Evolutionary conservation across 2,888 invertebrate species (phyloP).

Genomic region (Brachylomia viminalis): DNA sequence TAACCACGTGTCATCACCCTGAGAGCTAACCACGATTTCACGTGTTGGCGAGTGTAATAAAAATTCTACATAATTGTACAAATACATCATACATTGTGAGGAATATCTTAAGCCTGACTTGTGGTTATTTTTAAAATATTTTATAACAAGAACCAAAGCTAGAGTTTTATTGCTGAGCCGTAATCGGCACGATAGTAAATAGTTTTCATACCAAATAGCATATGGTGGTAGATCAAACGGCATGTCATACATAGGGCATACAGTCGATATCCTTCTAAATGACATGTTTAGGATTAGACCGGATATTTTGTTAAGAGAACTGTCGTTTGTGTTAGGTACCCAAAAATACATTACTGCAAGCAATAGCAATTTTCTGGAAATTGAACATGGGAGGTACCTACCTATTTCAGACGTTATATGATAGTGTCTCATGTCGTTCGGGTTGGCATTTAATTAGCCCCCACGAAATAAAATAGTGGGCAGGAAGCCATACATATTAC

Average conservation of each 20-base stretch:
- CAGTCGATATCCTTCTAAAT: conserved; percentile 14
- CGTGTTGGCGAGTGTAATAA: background rate
- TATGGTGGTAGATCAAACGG: conserved; percentile 48
- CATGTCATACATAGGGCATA: conserved; percentile 33
- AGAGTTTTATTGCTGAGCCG: conserved; percentile 45
- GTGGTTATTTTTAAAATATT: conserved; percentile 13
- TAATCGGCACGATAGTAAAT: conserved; percentile 43
- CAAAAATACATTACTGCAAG: conserved; percentile 7
- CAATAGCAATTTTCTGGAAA: background rate
- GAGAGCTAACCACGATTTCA: background rate
- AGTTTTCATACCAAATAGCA: conserved; percentile 18
- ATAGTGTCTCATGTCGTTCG: background rate
- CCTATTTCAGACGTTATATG: background rate
- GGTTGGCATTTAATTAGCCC: background rate
- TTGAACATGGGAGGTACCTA: no score
- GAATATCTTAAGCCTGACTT: conserved; percentile 1
- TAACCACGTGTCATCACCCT: background rate
- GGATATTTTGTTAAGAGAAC: conserved; percentile 32
- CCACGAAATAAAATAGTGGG: background rate
- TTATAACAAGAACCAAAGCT: background rate
- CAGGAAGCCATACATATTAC: background rate
- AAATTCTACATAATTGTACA: background rate
- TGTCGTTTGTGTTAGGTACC: conserved; percentile 1
- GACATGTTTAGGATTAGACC: conserved; percentile 33
- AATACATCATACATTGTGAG: conserved; percentile 1